phyloP scores from a whole-genome alignment of 2,797 vertebrate species.

The Coreius guichenoti region DNA sequence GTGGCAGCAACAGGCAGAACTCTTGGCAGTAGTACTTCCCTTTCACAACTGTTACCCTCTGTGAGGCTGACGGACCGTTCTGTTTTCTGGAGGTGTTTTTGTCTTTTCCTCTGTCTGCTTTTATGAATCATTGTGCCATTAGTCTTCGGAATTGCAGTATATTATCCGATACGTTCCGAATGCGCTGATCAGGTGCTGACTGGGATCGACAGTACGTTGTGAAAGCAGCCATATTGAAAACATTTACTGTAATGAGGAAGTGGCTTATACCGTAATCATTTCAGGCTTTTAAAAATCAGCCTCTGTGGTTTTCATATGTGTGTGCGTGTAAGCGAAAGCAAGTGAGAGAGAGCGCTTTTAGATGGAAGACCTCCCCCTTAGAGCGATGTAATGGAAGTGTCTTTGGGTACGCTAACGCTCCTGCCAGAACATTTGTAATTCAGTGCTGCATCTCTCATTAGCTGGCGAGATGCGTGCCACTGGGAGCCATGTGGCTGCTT shows the following conservation, averaged over 20 bases:
- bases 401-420: slow-evolving; percentile 32
- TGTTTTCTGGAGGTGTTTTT: slow-evolving; percentile 22
- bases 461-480: slow-evolving; percentile 40
- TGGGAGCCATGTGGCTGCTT: slow-evolving; percentile 57
- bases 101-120: slow-evolving; percentile 27
- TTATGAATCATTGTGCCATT: slow-evolving; percentile 4
- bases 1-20: slow-evolving; percentile 45
- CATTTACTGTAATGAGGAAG: slow-evolving; percentile 58
- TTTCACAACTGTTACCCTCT: slow-evolving; percentile 43
- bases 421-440: slow-evolving; percentile 47
- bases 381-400: slow-evolving; percentile 37
- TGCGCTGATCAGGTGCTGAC: neutral
- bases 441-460: slow-evolving; percentile 46
- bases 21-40: slow-evolving; percentile 39
- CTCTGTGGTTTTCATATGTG: slow-evolving; percentile 28
- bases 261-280: slow-evolving; percentile 48
- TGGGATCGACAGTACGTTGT: slow-evolving; percentile 9
- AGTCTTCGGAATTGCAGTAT: neutral
- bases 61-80: slow-evolving; percentile 22
- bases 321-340: slow-evolving; percentile 11
- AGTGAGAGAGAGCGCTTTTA: slow-evolving; percentile 30
- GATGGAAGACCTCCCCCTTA: slow-evolving; percentile 30
- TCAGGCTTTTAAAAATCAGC: slow-evolving; percentile 36
- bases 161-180: neutral
- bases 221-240: slow-evolving; percentile 50